Evolutionary conservation across 2,113 vertebrate genomes (phyloP), one percentile per base, ranked within the genome.

Genomic region (Clarias batrachus): DNA sequence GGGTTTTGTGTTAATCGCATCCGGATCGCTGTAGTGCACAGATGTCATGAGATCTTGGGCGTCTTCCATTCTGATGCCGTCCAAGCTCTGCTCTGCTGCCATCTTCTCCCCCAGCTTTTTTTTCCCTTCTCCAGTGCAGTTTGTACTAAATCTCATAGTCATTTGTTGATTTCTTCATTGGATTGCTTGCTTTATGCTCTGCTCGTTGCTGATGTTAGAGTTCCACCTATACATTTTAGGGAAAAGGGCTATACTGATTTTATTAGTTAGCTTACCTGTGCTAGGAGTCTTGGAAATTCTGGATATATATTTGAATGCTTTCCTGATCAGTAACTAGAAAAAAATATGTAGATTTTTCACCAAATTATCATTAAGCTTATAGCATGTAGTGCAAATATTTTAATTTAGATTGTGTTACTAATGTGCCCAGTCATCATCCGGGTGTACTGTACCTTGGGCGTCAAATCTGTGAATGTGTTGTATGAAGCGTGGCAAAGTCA

Each of bases 21-120:
- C 62, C 76, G 63, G 84, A 66, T 78, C 54, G 57, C 84, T 80
- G 76, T 70, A 25, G n/a, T 68, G 62, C 62, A 66, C 19, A 70
- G 60, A 86, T 71, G 70, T 71, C 65, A 27, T 62, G 57, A 48
- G 33, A 48, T 73, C 63, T 54, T 79, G 30, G 66, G 52, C n/a
- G 33, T 56, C 12, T 56, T 79, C 74, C 11, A 17, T 68, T 81
- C 10, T 54, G 65, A 81, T 81, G 63, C n/a, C 21, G 4, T 16
- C 13, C 25, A 52, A 27, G 63, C 85, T 21, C 56, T 52, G 33
- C 23, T 73, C 54, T 81, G 66, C 77, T 70, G 63, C 63, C 30
- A 59, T 52, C 66, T 71, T 62, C 16, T 81, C 7, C 21, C 11
- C 19, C n/a, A 16, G 33, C 37, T 85, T 77, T 76, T 73, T 76